These are phyloP conservation scores for Orius insidiosus DNA, from an alignment of 1,140 invertebrate species.

Conservation along the genomic window DNA sequence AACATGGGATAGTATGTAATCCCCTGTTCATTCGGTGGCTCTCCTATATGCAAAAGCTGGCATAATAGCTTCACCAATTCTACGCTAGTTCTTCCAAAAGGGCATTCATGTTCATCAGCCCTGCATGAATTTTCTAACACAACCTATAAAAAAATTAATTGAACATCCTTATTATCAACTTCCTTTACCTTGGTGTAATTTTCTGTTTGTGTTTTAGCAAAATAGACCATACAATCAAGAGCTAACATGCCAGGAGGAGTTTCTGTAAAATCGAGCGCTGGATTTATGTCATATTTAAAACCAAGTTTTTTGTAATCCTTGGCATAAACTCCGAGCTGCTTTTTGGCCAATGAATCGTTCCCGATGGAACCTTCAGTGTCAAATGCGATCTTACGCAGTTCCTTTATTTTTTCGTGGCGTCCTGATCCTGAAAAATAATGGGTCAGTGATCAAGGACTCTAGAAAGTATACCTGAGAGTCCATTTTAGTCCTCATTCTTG, in stretches of 20 bases:
- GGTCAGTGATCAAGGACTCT: neutral
- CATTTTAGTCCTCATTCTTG: conserved; percentile 70
- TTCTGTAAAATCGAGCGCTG: conserved; percentile 77
- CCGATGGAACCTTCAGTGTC: conserved; percentile 49
- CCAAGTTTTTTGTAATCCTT: conserved; percentile 89
- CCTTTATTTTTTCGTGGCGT: conserved; percentile 86
- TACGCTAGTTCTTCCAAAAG: conserved; percentile 83
- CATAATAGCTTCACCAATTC: conserved; percentile 78
- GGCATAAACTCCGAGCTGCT: conserved; percentile 42
- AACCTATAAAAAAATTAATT: conserved; percentile 29
- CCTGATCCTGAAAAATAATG: conserved; percentile 44
- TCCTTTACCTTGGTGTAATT: conserved; percentile 67
- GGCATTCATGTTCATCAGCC: conserved; percentile 89
- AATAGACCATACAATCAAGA: conserved; percentile 88
- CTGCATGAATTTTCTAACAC: conserved; percentile 88
- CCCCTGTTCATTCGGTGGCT: conserved; percentile 74
- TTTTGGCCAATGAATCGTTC: conserved; percentile 37
- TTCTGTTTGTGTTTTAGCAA: conserved; percentile 77
- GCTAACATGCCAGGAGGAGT: conserved; percentile 78
- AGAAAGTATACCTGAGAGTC: conserved; percentile 38
- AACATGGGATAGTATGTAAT: conserved; percentile 85
- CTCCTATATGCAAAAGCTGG: conserved; percentile 78
- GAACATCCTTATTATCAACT: conserved; percentile 1
- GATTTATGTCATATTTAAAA: conserved; percentile 84
- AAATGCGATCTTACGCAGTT: conserved; percentile 77